Base-by-base conservation (phyloP, 1,140 invertebrate species). In the Drosophila nebulosa region DNA sequence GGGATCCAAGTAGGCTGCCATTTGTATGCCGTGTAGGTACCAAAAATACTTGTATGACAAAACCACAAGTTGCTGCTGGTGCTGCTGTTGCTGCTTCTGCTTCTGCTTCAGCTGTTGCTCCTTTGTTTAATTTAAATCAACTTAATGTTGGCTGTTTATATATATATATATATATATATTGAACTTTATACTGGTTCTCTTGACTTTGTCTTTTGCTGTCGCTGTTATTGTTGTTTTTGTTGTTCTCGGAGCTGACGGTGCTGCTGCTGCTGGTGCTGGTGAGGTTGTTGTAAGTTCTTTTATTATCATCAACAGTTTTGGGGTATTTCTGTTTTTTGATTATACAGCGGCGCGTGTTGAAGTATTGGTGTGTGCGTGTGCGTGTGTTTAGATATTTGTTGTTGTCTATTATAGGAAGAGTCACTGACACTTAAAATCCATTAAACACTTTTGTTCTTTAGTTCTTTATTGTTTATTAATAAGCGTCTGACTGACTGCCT, bases 371-470 rank as follows among this genome's bases (percentile, higher is more conserved):
- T 59, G 46, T 85, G 9, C 53, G 55, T 63, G 57, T 39, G 3
- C 30, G 62, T 72, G n/a, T 59, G n/a, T 55, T 16, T 21, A 52
- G 14, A 57, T 26, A 42, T 61, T 50, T 39, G 56, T 61, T 57
- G 56, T 53, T 22, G 24, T 55, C 26, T 69, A 57, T 63, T 61
- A 58, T 18, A 52, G 53, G 22, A 30, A 61, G 77, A 88, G 89
- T 90, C 89, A 90, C 89, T 90, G 89, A 90, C 89, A 90, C 89
- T 88, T 80, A 16, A 73, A 73, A 77, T 79, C 71, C 74, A 72
- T 73, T 79, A 77, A 78, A 76, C 69, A 74, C 50, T 69, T 77
- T 64, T 77, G 56, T 74, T 69, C 35, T 39, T 30, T 51, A 56
- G 51, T 32, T 70, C 52, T 78, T 65, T 58, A 76, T 76, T 74